These are phyloP conservation scores for Harmothoe impar DNA, from an alignment of 2,888 invertebrate genomes.

Conservation along the genomic window DNA sequence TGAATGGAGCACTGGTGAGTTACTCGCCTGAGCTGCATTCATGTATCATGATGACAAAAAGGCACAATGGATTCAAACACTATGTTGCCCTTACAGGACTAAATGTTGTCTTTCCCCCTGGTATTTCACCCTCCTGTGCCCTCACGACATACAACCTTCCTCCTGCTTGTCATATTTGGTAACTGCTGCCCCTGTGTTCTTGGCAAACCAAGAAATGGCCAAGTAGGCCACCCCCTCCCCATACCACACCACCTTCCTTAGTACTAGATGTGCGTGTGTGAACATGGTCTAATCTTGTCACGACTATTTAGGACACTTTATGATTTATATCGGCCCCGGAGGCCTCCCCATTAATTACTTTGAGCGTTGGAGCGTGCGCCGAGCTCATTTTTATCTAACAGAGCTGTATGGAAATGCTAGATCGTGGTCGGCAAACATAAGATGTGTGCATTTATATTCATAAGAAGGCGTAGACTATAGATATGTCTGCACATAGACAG, in stretches of 20 bases:
- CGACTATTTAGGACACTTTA: not conserved
- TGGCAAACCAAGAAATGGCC: not conserved
- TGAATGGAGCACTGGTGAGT: no score
- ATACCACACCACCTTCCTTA: not conserved
- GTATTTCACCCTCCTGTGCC: no score
- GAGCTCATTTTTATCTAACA: not conserved
- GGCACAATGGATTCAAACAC: no score
- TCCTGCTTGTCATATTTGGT: not conserved
- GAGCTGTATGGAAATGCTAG: not conserved
- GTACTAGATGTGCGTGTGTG: not conserved
- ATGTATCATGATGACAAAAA: no score
- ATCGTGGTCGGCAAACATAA: not conserved
- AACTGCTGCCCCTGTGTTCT: not conserved
- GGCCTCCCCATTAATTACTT: not conserved
- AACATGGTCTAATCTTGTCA: not conserved
- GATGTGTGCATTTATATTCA: not conserved
- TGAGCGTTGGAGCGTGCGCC: not conserved
- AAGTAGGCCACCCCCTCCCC: not conserved
- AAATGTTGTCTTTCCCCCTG: no score
- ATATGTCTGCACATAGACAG: not conserved
- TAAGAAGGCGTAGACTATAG: not conserved
- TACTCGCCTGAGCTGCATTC: no score
- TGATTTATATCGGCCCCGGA: not conserved
- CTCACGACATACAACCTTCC: no score
- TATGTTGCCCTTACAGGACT: no score